These are phyloP conservation scores for Hippopotamyrus pictus DNA, from an alignment of 2,797 vertebrate species.

Conservation along the genomic window DNA sequence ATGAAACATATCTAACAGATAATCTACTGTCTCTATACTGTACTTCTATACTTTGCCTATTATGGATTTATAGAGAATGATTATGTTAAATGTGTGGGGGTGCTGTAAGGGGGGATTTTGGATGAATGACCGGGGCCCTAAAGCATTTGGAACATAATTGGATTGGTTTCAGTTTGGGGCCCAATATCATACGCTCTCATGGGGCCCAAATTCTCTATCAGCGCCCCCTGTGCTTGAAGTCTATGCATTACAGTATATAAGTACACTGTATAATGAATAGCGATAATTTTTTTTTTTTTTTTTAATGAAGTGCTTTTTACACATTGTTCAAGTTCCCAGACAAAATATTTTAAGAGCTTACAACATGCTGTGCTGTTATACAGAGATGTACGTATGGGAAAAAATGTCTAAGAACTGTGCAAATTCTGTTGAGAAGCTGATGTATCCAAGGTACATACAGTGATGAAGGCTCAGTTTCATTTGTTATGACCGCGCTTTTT, in stretches of 20 bases:
- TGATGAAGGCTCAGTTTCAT: not conserved
- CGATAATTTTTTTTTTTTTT: not conserved
- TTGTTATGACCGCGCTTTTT: conserved; percentile 1
- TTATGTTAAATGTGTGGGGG: not conserved
- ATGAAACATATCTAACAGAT: not conserved
- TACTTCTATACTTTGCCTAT: not conserved
- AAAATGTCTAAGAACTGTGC: not conserved
- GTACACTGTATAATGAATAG: not conserved
- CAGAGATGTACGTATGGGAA: not conserved
- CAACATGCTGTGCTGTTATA: not conserved
- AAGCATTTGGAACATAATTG: not conserved
- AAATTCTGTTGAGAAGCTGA: conserved; percentile 45
- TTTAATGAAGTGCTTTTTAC: not conserved
- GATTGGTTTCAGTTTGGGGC: not conserved
- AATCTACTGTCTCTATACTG: not conserved
- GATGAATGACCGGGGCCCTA: not conserved
- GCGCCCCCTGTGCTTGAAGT: not conserved
- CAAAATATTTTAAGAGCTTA: not conserved
- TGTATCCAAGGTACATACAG: conserved; percentile 55
- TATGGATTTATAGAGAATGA: not conserved
- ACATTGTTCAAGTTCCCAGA: not conserved
- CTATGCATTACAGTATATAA: not conserved
- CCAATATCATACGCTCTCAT: not conserved
- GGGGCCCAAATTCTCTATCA: not conserved
- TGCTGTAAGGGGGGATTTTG: not conserved